Evolutionary conservation across 2,888 invertebrate species (phyloP), one percentile per base, ranked within the genome.

Genomic region (Luffia ferchaultella): DNA sequence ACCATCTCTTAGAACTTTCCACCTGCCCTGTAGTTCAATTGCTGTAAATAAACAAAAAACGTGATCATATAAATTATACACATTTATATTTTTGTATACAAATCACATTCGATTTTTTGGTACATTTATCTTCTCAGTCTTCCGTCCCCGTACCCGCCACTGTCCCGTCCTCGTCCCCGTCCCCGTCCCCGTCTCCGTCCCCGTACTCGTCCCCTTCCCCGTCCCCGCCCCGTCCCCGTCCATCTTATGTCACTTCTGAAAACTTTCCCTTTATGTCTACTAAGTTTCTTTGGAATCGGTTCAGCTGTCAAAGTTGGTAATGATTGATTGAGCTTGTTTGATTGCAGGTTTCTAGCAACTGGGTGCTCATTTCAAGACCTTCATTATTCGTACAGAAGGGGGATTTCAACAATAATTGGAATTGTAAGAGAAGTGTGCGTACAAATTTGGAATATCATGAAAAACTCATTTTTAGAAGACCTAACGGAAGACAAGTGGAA

Each of bases 261-360:
- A 62, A 45, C 52, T 48, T 50, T 62, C 60, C 47, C 62, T n/a
- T 56, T 45, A 62, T 55, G 55, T 60, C 56, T 54, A 60, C 57
- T 60, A 58, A 60, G 53, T 61, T 61, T 55, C 60, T 62, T 56
- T 62, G 55, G 47, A 58, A n/a, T n/a, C n/a, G n/a, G 52, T 53
- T 43, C 42, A 52, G 48, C 52, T 56, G 55, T 58, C 57, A 43
- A 54, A 49, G 20, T 42, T 46, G 48, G 52, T 43, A n/a, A 40
- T 20, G 20, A 20, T 46, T 49, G n/a, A 19, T 47, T 43, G 19
- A 43, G 50, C 50, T 51, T 50, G 30, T 51, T 50, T 57, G 59
- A 54, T 57, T 59, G 57, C 57, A 59, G 60, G 55, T 60, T 59
- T 57, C 54, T 60, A 50, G 58, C 51, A 54, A 61, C 58, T 43